phyloP scores from a whole-genome alignment of 92 coral and sea anemone species.

The Siderastrea siderea region DNA sequence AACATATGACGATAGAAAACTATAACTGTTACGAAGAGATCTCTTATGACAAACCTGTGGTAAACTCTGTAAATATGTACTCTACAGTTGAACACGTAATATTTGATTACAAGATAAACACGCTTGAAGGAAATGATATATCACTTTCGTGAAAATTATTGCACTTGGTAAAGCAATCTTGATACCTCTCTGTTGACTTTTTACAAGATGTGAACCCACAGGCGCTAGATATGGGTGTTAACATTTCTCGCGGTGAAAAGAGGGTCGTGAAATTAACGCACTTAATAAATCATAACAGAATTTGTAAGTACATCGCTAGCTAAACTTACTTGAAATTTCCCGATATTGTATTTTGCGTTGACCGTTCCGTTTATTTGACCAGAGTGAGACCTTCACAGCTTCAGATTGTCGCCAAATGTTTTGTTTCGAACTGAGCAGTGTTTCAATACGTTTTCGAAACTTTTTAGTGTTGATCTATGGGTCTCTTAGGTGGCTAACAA shows the following conservation, averaged over 20 bases:
- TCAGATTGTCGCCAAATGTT: background rate
- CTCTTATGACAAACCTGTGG: slow-evolving; percentile 2
- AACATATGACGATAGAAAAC: background rate
- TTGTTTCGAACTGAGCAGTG: slow-evolving; percentile 45
- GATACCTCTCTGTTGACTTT: background rate
- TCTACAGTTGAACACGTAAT: slow-evolving; percentile 60
- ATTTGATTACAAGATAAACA: slow-evolving; percentile 81
- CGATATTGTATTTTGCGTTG: background rate
- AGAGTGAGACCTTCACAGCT: background rate
- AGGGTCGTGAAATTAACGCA: slow-evolving; percentile 41
- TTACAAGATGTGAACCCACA: background rate
- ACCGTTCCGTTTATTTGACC: background rate
- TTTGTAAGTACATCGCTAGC: slow-evolving; percentile 31
- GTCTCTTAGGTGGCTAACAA: slow-evolving; percentile 72
- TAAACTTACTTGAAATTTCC: slow-evolving; percentile 38
- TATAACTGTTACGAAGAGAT: slow-evolving; percentile 28
- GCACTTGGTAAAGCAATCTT: background rate
- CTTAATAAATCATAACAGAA: slow-evolving; percentile 54
- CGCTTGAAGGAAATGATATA: slow-evolving; percentile 24
- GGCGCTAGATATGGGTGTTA: background rate
- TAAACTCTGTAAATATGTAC: slow-evolving; percentile 82
- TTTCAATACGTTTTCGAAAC: slow-evolving; percentile 76
- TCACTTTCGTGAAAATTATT: background rate
- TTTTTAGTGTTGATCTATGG: slow-evolving; percentile 65
- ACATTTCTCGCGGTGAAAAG: background rate